A percentile compares a stretch with the other conserved stretches of the same genome.
Evolutionary conservation across 1,140 invertebrate genomes (phyloP).

Genomic region (Leptopilina boulardi): DNA sequence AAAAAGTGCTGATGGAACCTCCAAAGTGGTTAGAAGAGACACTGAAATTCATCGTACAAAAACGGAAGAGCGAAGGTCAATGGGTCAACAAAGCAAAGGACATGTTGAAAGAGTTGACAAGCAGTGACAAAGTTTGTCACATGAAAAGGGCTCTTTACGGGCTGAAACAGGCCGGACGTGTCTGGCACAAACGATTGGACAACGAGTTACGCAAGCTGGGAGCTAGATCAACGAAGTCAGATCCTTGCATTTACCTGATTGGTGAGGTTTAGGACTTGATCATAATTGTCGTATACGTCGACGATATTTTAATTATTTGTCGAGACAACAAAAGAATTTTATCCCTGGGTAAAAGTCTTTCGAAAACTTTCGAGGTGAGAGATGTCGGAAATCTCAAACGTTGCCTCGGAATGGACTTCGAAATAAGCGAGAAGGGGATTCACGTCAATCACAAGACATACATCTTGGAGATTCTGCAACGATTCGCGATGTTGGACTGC

Average conservation of each 20-base stretch:
- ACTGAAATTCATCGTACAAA: not conserved
- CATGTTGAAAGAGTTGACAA: not conserved
- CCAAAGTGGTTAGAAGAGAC: constrained; percentile 11
- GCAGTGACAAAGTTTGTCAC: not conserved
- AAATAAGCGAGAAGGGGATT: not conserved
- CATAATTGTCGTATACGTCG: constrained; percentile 17
- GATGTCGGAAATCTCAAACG: not conserved
- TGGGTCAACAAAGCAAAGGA: not conserved
- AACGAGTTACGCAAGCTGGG: constrained; percentile 5
- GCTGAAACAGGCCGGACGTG: not conserved
- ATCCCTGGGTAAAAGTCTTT: not conserved
- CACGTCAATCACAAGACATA: not conserved
- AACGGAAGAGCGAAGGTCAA: not conserved
- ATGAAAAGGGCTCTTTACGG: not conserved
- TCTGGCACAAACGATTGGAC: constrained; percentile 15
- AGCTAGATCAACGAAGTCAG: not conserved
- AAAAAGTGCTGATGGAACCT: constrained; percentile 27
- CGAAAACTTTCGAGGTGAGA: constrained; percentile 5
- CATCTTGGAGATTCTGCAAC: constrained; percentile 15
- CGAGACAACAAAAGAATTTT: not conserved
- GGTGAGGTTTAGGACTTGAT: not conserved
- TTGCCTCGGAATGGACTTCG: not conserved
- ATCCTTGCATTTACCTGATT: not conserved
- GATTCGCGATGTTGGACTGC: constrained; percentile 4
- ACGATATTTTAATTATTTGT: not conserved